A percentile compares a stretch with the other conserved stretches of the same genome.
Conservation (phyloP, 2,113 vertebrate species). For the Muntiacus muntjak region DNA sequence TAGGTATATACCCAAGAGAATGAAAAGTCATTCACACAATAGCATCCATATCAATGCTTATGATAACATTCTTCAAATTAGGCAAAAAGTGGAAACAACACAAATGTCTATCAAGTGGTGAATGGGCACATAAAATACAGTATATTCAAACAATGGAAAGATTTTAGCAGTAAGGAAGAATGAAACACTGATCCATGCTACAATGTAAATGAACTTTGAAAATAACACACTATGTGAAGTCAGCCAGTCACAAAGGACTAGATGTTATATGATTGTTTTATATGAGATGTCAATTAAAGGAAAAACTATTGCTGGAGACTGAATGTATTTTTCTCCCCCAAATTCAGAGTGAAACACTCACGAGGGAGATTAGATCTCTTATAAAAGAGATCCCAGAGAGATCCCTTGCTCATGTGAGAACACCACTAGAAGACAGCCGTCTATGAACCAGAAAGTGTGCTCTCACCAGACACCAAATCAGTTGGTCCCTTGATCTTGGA, state of each 20-base stretch:
- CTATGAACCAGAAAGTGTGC: neutral
- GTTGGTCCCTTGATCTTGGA: neutral
- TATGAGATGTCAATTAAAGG: neutral
- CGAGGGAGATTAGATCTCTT: neutral
- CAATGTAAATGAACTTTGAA: neutral
- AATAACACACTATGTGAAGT: neutral
- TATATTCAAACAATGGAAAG: neutral
- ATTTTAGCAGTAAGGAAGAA: neutral
- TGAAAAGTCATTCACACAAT: neutral
- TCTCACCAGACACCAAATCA: neutral
- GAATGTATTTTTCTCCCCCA: neutral
- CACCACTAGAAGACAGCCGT: rapidly evolving
- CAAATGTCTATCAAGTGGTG: neutral
- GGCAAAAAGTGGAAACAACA: neutral
- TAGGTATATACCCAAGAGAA: neutral
- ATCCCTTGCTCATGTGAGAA: too few species aligned
- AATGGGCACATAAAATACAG: neutral
- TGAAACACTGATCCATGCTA: neutral
- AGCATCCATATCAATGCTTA: neutral
- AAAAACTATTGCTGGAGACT: neutral
- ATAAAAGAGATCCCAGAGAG: too few species aligned
- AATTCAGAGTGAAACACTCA: neutral
- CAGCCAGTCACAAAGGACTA: neutral
- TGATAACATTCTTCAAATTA: neutral
- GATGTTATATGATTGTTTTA: neutral